A percentile compares a stretch with the other conserved stretches of the same genome.
Evolutionary conservation across 2,113 vertebrate genomes (phyloP).

Genomic region (Balaeniceps rex): DNA sequence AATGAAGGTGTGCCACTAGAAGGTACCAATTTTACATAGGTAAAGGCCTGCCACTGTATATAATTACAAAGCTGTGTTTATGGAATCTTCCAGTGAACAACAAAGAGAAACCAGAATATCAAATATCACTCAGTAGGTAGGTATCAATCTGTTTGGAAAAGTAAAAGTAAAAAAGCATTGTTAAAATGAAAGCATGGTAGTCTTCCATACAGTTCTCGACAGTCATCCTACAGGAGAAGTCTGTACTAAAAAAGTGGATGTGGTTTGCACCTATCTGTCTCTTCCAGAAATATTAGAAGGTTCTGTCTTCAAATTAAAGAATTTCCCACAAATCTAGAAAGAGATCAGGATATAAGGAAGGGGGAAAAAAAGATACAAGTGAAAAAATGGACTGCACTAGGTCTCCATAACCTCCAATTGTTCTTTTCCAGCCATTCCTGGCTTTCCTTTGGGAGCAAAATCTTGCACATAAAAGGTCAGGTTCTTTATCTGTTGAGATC

Average conservation of each 20-base stretch:
- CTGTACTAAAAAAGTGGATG: not conserved
- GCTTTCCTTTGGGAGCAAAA: not conserved
- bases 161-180: not conserved
- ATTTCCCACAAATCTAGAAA: not conserved
- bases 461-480: not conserved
- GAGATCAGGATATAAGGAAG: not conserved
- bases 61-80: not conserved
- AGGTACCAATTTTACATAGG: not conserved
- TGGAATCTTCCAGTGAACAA: not conserved
- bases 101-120: not conserved
- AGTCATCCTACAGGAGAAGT: not conserved
- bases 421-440: not conserved
- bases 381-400: not conserved
- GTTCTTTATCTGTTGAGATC: not conserved
- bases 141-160: not conserved
- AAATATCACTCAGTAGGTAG: not conserved
- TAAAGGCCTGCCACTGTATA: not conserved
- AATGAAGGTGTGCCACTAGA: not conserved
- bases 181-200: not conserved
- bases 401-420: not conserved
- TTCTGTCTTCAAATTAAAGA: not conserved
- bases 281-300: not conserved
- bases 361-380: fast-evolving
- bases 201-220: not conserved
- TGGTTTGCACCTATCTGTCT: not conserved